A percentile compares a stretch with the other conserved stretches of the same genome.
Evolutionary conservation across 2,797 vertebrate genomes (phyloP).

Genomic region (Mycteria americana): DNA sequence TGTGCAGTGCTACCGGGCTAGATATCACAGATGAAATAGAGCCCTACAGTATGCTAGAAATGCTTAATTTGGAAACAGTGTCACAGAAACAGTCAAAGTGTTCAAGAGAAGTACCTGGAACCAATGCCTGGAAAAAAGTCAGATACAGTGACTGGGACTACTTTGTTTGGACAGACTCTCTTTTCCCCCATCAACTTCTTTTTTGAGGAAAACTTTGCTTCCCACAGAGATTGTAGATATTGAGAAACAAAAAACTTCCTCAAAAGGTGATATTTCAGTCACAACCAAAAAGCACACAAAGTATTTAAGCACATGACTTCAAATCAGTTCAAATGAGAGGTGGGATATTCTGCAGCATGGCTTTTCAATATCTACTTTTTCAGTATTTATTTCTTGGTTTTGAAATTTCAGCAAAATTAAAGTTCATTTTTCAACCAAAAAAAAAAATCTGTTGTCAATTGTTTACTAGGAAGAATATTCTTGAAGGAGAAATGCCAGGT

Average conservation of each 20-base stretch:
- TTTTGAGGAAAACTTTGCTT: background rate
- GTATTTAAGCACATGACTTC: background rate
- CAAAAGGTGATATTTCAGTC: background rate
- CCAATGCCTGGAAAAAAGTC: background rate
- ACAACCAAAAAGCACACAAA: rapidly evolving
- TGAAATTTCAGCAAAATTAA: background rate
- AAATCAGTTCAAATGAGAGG: background rate
- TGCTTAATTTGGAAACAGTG: background rate
- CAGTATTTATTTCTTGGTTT: background rate
- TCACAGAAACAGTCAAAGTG: background rate
- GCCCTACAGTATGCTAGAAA: background rate
- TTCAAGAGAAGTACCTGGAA: background rate
- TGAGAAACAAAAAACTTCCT: background rate
- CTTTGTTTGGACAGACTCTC: too few relatives aligned
- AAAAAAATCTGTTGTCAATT: background rate
- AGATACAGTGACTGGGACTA: too few relatives aligned
- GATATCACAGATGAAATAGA: background rate
- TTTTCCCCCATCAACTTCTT: background rate
- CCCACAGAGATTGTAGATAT: background rate
- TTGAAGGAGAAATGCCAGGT: background rate
- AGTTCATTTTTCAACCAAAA: background rate
- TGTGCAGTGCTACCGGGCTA: background rate
- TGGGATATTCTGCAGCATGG: background rate
- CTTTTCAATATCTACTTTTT: background rate
- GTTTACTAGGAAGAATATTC: background rate